Evolutionary conservation across 2,113 vertebrate genomes (phyloP).

Genomic region (Gymnogyps californianus): DNA sequence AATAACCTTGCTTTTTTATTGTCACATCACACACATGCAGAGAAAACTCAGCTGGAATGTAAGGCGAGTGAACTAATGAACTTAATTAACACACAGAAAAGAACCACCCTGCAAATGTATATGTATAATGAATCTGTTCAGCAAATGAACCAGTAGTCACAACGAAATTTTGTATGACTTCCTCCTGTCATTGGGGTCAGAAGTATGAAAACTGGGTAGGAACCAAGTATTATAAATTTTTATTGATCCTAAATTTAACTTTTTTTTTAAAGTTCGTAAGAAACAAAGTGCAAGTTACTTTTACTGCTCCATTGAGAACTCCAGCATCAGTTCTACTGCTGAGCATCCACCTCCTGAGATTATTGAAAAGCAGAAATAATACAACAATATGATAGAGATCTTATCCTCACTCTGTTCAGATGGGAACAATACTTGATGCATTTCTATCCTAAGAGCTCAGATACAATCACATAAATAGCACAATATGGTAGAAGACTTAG

Average conservation of each 20-base stretch:
- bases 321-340: not conserved
- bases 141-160: not conserved
- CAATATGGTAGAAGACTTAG: not conserved
- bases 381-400: rapidly evolving
- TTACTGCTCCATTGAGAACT: rapidly evolving
- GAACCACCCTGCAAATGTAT: not conserved
- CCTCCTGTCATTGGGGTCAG: not conserved
- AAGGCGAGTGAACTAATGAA: not conserved
- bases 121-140: not conserved
- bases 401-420: not conserved
- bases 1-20: not conserved
- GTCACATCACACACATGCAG: not conserved
- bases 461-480: rapidly evolving
- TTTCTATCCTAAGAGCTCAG: not conserved
- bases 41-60: not conserved
- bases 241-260: not conserved
- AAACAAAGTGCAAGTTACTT: not conserved
- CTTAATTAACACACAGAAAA: not conserved
- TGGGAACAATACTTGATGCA: rapidly evolving
- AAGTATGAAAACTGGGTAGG: not conserved
- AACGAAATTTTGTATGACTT: not conserved
- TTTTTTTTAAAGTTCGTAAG: not conserved
- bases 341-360: not conserved
- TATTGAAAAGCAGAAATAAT: not conserved
- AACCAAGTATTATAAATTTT: not conserved